Evolutionary conservation across 2,113 vertebrate species (phyloP).

Genomic region (Excalfactoria chinensis): DNA sequence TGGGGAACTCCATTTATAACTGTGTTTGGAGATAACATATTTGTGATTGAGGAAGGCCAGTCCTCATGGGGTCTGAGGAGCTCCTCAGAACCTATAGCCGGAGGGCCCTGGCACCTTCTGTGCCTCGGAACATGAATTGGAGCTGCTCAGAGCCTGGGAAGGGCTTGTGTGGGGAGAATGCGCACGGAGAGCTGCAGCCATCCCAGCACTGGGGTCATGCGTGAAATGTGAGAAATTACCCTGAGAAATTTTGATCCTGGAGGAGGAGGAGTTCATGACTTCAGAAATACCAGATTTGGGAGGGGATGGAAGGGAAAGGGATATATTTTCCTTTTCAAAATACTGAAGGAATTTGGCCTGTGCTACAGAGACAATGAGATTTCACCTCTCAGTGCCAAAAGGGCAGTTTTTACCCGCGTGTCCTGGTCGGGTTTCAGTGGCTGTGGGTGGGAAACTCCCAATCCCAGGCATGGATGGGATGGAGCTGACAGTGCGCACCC

Average conservation of each 20-base stretch:
- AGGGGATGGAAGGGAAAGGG: constrained; percentile 52
- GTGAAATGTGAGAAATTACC: constrained; percentile 65
- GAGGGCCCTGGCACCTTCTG: background rate
- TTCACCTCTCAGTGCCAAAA: background rate
- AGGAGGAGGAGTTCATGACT: constrained; percentile 68
- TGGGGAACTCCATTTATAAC: background rate
- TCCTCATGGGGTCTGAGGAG: background rate
- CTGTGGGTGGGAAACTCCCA: background rate
- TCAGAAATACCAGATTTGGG: constrained; percentile 72
- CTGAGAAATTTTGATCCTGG: constrained; percentile 58
- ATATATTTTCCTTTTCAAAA: constrained; percentile 61
- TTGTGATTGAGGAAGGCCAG: background rate
- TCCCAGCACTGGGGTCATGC: constrained; percentile 53
- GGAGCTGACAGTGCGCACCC: background rate
- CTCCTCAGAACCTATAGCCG: background rate
- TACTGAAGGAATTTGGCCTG: constrained; percentile 45
- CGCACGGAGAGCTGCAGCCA: background rate
- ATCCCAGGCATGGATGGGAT: background rate
- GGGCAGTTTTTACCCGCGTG: background rate
- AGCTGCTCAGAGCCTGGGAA: background rate
- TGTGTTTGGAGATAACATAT: background rate
- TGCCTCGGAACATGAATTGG: background rate
- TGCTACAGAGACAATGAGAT: constrained; percentile 22
- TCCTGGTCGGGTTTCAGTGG: background rate
- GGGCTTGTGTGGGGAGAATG: background rate